Percentiles rank a stretch among this genome's conserved stretches.
Conservation (phyloP, 2,113 vertebrate species). For the Muscicapa adusta region DNA sequence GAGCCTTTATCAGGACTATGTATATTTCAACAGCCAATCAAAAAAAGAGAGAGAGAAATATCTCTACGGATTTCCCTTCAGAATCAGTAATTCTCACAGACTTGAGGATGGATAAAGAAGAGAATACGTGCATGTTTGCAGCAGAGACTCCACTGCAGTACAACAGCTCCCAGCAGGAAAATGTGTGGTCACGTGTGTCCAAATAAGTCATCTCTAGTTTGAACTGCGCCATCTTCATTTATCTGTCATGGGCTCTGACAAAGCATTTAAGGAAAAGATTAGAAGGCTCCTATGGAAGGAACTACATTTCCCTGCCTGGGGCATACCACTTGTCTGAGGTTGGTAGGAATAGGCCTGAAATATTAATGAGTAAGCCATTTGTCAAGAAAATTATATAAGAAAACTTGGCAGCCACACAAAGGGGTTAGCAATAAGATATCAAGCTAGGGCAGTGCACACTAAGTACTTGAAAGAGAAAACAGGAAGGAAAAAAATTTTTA, state of each 20-base stretch:
- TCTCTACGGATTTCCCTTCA: neutral
- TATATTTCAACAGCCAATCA: constrained; percentile 1
- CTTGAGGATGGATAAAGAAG: neutral
- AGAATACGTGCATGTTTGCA: neutral
- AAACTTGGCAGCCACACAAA: constrained; percentile 38
- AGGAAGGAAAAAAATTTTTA: neutral
- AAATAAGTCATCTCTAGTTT: neutral
- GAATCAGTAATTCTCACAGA: neutral
- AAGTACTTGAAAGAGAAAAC: neutral
- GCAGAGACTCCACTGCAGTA: neutral
- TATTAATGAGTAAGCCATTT: constrained; percentile 66
- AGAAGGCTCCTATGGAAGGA: constrained; percentile 47
- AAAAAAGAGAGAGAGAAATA: neutral
- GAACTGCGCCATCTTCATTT: constrained; percentile 6
- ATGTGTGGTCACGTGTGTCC: neutral
- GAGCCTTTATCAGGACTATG: neutral
- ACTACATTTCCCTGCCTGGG: constrained; percentile 46
- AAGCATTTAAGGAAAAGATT: constrained; percentile 54
- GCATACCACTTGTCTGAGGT: constrained; percentile 45
- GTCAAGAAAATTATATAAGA: constrained; percentile 67
- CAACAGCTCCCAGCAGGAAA: neutral
- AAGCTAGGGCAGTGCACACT: neutral
- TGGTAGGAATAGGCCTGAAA: constrained; percentile 51
- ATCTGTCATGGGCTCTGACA: constrained; percentile 38
- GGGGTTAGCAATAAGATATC: neutral